Evolutionary conservation across 2,888 invertebrate species (phyloP).

Genomic region (Agrochola circellaris): DNA sequence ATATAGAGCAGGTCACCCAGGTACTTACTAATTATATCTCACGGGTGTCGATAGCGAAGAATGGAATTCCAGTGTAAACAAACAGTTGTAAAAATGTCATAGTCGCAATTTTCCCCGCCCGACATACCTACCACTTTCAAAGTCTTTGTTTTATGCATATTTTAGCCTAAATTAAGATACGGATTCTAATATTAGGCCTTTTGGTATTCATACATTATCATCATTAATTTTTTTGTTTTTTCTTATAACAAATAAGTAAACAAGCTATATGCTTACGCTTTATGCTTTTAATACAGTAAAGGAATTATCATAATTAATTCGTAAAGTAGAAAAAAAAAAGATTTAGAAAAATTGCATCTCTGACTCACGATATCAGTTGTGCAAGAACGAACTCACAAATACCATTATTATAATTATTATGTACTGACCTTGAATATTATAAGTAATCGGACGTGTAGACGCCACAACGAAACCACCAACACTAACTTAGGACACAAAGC

Average conservation of each 20-base stretch:
- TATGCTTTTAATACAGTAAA: no score
- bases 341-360: not conserved
- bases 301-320: not conserved
- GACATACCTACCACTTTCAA: not conserved
- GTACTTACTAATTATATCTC: not conserved
- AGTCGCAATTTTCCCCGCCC: not conserved
- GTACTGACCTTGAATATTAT: conserved; percentile 24
- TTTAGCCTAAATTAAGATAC: not conserved
- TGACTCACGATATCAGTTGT: not conserved
- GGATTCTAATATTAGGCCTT: not conserved
- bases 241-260: no score
- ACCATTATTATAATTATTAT: not conserved
- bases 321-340: not conserved
- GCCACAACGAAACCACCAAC: not conserved
- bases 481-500: conserved; percentile 23
- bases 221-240: not conserved
- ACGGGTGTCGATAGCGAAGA: not conserved
- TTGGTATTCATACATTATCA: not conserved
- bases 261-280: no score
- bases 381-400: not conserved
- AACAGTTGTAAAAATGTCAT: not conserved
- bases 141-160: not conserved
- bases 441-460: conserved; percentile 5
- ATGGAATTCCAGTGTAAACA: not conserved
- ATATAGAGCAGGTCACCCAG: no score